Evolutionary conservation across 2,888 invertebrate genomes (phyloP), one percentile per base, ranked within the genome.

Genomic region (Kryphioiulus occultus): DNA sequence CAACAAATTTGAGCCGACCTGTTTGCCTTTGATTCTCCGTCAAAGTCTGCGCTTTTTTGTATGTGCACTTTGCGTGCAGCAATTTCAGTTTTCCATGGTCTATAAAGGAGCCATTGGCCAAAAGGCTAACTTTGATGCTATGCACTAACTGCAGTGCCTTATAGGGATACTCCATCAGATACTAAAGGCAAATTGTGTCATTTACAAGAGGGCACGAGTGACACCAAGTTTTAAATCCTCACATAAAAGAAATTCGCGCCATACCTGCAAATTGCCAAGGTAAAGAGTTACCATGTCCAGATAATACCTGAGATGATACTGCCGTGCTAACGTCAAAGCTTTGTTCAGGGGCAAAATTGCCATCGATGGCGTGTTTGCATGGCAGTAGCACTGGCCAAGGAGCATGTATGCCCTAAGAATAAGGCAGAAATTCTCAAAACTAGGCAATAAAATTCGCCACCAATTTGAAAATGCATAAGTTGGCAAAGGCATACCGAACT

Each of bases 91-190:
- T 94, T 0, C 95, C 97, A 90, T 95, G 94, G 91, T 98, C 97
- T 90, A 95, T 96, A 32, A 94, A 93, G 22, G 96, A 95, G 0
- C 97, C 97, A 91, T 97, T 96, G 0, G 96, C 95, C 91, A 97
- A 94, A 85, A 97, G 93, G 44, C 94, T 93, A 10, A 95, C 94
- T 90, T 96, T 93, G 88, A 95, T 94, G 91, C 94, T 94, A 89
- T 95, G 94, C 0, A 96, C 93, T 17, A 96, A 93, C 89, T 93
- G 93, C 88, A 96, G 92, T 0, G 97, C 96, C 91, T 96, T 96
- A 89, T 94, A 94, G 0, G 96, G 94, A 92, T 96, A 94, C 30
- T 95, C 95, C 93, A 96, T 94, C 89, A 94, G 93, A 53, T 97
- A 92, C 92, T 96, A 93, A 0, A 91, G 90, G 78, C 86, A 89